Conservation (phyloP, 2,797 vertebrate genomes). For the Myripristis jacobus region DNA sequence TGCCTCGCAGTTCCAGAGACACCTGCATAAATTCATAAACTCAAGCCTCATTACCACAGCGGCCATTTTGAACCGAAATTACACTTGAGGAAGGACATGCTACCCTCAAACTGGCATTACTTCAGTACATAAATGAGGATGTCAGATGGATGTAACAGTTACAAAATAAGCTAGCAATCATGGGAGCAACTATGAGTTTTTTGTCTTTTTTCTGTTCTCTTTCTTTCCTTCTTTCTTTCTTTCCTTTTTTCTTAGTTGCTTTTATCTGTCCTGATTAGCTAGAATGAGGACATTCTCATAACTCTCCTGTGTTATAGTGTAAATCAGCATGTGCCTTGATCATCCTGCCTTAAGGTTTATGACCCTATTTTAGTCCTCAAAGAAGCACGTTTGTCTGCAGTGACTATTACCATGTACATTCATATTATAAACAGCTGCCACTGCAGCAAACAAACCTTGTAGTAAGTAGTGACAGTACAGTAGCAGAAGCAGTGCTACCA, state of each 20-base stretch:
- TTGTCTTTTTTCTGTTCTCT: not conserved
- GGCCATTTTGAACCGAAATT: no score
- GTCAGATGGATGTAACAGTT: no score
- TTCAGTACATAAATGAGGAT: no score
- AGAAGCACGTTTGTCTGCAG: not conserved
- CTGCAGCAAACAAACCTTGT: not conserved
- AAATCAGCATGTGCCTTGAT: conserved; percentile 55
- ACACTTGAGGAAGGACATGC: no score
- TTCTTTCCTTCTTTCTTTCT: not conserved
- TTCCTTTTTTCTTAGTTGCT: not conserved
- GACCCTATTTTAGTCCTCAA: not conserved
- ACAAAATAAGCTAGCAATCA: no score
- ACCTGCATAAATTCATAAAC: no score
- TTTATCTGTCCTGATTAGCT: not conserved
- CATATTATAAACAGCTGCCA: not conserved
- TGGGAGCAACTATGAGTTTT: no score
- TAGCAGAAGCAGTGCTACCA: not conserved
- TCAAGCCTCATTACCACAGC: no score
- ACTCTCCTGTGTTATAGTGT: conserved; percentile 14
- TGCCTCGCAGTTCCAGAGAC: no score
- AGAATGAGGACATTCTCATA: not conserved
- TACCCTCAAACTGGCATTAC: no score
- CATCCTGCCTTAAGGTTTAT: conserved; percentile 57
- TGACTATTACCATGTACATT: not conserved
- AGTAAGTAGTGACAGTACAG: conserved; percentile 5